A percentile compares a stretch with the other conserved stretches of the same genome.
These are phyloP conservation scores for Sebastes fasciatus DNA, from an alignment of 2,113 vertebrate genomes.

Conservation along the genomic window DNA sequence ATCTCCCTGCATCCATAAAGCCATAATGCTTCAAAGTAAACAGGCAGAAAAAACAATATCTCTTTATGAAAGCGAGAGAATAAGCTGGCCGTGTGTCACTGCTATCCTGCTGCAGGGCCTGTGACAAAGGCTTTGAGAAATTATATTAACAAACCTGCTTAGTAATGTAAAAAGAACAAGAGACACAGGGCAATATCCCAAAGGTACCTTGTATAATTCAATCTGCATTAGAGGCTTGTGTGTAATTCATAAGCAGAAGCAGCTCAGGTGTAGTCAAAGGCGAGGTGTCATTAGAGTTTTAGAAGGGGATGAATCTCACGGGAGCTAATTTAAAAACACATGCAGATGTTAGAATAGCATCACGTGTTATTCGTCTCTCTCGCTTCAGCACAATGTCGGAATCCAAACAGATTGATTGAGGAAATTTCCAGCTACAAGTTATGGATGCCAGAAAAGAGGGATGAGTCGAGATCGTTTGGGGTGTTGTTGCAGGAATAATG, in stretches of 20 bases:
- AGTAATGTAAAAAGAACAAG: conserved; percentile 63
- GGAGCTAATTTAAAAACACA: conserved; percentile 70
- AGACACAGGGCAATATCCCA: conserved; percentile 55
- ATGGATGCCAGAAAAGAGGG: conserved; percentile 34
- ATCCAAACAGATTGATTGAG: conserved; percentile 63
- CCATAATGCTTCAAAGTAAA: conserved; percentile 47
- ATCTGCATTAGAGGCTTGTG: conserved; percentile 48
- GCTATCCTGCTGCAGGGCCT: conserved; percentile 39
- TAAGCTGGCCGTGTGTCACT: conserved; percentile 24
- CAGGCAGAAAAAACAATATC: conserved; percentile 49
- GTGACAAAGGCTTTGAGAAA: conserved; percentile 54
- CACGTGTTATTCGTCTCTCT: conserved; percentile 51
- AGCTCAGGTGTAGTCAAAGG: conserved; percentile 52
- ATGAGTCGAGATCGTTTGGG: conserved; percentile 59
- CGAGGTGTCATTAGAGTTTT: conserved; percentile 49
- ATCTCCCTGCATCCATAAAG: conserved; percentile 48
- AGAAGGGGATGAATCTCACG: conserved; percentile 58
- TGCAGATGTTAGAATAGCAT: conserved; percentile 52
- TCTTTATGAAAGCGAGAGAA: conserved; percentile 58
- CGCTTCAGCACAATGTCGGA: conserved; percentile 29
- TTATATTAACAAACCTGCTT: conserved; percentile 73
- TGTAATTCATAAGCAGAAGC: conserved; percentile 52
- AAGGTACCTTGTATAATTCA: conserved; percentile 59
- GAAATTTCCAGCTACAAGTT: conserved; percentile 55
- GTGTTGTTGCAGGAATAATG: conserved; percentile 62